Conservation (phyloP, 2,888 invertebrate genomes). For the Anarsia innoxiella region DNA sequence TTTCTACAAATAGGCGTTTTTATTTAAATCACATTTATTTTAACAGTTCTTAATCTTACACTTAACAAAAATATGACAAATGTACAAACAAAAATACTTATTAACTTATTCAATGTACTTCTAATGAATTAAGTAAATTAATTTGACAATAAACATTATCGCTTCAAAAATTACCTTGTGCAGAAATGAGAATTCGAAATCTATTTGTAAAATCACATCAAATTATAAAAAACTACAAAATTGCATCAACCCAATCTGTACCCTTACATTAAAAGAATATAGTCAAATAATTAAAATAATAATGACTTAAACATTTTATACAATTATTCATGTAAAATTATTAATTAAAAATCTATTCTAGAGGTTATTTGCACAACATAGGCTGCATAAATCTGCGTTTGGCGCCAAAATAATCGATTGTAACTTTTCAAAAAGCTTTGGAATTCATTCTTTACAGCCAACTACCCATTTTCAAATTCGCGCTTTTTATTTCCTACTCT, state of each 20-base stretch:
- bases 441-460: slow-evolving; percentile 4
- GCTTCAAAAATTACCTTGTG: slow-evolving; percentile 10
- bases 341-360: slow-evolving; percentile 18
- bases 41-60: slow-evolving; percentile 19
- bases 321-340: slow-evolving; percentile 9
- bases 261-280: slow-evolving; percentile 17
- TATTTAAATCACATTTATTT: slow-evolving; percentile 46
- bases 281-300: slow-evolving; percentile 26
- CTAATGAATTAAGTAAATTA: too few relatives aligned
- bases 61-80: slow-evolving; percentile 16
- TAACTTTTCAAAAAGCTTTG: slow-evolving; percentile 6
- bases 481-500: too few relatives aligned
- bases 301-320: slow-evolving; percentile 20
- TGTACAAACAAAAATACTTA: not conserved
- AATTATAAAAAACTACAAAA: slow-evolving; percentile 26
- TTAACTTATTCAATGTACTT: slow-evolving; percentile 1
- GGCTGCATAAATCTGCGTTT: slow-evolving; percentile 22
- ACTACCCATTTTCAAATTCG: slow-evolving; percentile 1
- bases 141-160: slow-evolving; percentile 1
- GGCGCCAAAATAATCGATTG: slow-evolving; percentile 27
- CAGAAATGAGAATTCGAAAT: slow-evolving; percentile 13
- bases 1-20: slow-evolving; percentile 27
- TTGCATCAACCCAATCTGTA: slow-evolving; percentile 37
- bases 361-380: slow-evolving; percentile 11
- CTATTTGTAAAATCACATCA: slow-evolving; percentile 15